Conservation (phyloP, 2,888 invertebrate species). For the Ypsolopha sequella region DNA sequence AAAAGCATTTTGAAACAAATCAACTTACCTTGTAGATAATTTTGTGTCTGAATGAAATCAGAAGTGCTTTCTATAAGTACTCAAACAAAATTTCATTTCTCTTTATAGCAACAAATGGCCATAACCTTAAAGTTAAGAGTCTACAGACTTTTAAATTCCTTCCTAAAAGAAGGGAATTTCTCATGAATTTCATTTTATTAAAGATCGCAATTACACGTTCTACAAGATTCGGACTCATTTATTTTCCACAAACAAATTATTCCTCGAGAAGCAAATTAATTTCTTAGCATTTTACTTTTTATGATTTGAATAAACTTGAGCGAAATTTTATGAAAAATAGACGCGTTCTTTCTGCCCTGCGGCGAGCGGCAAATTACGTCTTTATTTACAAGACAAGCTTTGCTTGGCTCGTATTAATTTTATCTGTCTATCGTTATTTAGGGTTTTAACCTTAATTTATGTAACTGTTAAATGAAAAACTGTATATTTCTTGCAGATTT, state of each 20-base stretch:
- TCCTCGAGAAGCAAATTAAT: slow-evolving; percentile 62
- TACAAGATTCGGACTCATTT: slow-evolving; percentile 57
- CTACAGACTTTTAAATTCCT: too few relatives aligned
- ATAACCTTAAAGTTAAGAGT: too few relatives aligned
- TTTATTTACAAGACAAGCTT: slow-evolving; percentile 57
- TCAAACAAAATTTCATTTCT: too few relatives aligned
- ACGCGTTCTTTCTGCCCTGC: slow-evolving; percentile 39
- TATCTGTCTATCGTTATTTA: neutral
- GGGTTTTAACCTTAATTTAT: neutral
- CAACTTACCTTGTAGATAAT: too few relatives aligned
- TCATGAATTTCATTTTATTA: slow-evolving; percentile 46
- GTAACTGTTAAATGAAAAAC: slow-evolving; percentile 7
- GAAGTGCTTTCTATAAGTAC: too few relatives aligned
- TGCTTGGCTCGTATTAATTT: slow-evolving; percentile 9
- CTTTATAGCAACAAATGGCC: too few relatives aligned
- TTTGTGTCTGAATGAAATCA: too few relatives aligned
- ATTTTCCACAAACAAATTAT: slow-evolving; percentile 48
- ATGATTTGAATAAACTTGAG: slow-evolving; percentile 62
- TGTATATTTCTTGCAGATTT: slow-evolving; percentile 7
- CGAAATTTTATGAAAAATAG: slow-evolving; percentile 60
- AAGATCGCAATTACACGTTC: slow-evolving; percentile 56
- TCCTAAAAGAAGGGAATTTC: slow-evolving; percentile 19
- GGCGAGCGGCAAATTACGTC: slow-evolving; percentile 61
- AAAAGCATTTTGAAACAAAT: too few relatives aligned
- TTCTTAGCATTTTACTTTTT: slow-evolving; percentile 60